phyloP scores from a whole-genome alignment of 2,888 invertebrate species.

The Spodoptera exigua region DNA sequence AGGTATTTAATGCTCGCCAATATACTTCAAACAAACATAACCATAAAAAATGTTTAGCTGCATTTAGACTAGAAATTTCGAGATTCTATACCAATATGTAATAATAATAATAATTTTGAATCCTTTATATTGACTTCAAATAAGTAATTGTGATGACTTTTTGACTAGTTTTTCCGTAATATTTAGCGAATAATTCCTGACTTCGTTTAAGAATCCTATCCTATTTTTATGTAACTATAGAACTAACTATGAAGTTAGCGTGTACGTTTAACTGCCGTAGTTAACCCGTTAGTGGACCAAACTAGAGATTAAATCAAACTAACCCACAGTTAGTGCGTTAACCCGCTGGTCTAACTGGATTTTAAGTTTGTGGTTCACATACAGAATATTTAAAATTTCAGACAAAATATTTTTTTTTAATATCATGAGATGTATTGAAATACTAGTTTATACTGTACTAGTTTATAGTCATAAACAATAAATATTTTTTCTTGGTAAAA shows the following conservation, averaged over 20 bases:
- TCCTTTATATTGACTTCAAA: too few relatives aligned
- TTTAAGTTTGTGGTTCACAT: slow-evolving; percentile 14
- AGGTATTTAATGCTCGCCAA: not conserved
- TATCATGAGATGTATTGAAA: too few relatives aligned
- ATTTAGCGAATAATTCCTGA: too few relatives aligned
- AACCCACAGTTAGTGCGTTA: slow-evolving; percentile 54
- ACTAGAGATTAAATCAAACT: slow-evolving; percentile 42
- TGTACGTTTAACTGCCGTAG: slow-evolving; percentile 17
- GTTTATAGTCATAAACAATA: too few relatives aligned
- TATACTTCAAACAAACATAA: not conserved
- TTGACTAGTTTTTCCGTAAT: too few relatives aligned
- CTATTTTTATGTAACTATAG: slow-evolving; percentile 23
- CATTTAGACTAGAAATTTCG: slow-evolving; percentile 17
- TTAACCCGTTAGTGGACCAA: slow-evolving; percentile 20
- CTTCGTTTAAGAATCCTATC: not conserved
- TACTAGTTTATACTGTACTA: too few relatives aligned
- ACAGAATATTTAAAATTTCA: not conserved
- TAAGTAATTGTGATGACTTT: too few relatives aligned
- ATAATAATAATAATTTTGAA: too few relatives aligned
- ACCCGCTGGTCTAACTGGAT: slow-evolving; percentile 41
- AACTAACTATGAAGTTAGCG: slow-evolving; percentile 50
- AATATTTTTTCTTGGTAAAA: too few relatives aligned
- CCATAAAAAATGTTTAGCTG: slow-evolving; percentile 1
- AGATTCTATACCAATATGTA: not conserved
- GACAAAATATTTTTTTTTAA: too few relatives aligned